phyloP scores from a whole-genome alignment of 35 echinoderm and acorn worm species.

The Heliocidaris tuberculata region DNA sequence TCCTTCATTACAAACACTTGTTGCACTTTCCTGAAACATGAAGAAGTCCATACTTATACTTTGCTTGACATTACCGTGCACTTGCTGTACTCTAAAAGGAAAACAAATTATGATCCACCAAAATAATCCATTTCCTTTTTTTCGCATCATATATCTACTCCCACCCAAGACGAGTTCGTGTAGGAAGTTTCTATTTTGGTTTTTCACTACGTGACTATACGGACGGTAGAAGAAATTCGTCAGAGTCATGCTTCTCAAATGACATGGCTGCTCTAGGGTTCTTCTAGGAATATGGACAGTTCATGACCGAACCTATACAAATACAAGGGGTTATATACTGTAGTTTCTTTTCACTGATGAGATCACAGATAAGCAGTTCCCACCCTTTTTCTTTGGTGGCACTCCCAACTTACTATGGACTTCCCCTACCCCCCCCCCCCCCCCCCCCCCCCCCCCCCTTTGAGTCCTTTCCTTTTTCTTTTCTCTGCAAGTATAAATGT shows the following conservation, averaged over 20 bases:
- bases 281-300: not conserved
- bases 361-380: not conserved
- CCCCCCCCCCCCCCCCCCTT: not conserved
- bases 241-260: not conserved
- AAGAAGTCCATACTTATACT: not conserved
- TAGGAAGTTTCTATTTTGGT: not conserved
- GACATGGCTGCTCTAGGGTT: not conserved
- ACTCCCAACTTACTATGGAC: not conserved
- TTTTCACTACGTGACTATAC: not conserved
- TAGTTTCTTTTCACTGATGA: not conserved
- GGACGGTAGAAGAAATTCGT: not conserved
- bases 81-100: not conserved
- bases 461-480: not conserved
- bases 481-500: not conserved
- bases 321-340: not conserved
- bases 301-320: not conserved
- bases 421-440: not conserved
- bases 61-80: not conserved
- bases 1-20: not conserved
- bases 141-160: not conserved
- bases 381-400: not conserved
- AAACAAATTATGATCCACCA: constrained; percentile 2
- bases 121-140: constrained; percentile 6
- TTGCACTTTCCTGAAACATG: not conserved
- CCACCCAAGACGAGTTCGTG: not conserved